These are phyloP conservation scores for Naja naja DNA, from an alignment of 2,113 vertebrate genomes.

Conservation along the genomic window DNA sequence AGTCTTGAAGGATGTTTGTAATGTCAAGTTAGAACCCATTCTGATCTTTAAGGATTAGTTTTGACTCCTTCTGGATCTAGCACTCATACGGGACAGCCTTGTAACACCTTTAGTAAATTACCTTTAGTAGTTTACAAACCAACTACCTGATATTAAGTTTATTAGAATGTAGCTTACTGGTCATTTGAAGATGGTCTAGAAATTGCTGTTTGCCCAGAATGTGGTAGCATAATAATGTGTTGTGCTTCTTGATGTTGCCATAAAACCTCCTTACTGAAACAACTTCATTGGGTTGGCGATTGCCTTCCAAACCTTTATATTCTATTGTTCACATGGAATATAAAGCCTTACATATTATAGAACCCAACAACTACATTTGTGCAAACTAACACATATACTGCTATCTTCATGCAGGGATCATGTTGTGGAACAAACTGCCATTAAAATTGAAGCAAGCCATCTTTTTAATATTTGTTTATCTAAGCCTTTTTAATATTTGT, in stretches of 20 bases:
- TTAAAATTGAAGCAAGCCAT: background rate
- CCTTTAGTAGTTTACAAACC: background rate
- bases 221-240: background rate
- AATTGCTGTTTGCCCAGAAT: background rate
- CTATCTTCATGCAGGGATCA: background rate
- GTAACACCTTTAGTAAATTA: background rate
- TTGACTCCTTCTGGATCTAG: background rate
- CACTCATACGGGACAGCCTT: background rate
- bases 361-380: background rate
- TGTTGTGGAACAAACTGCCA: background rate
- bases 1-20: background rate
- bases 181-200: background rate
- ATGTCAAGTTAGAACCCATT: background rate
- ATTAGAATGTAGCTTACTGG: background rate
- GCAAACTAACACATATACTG: background rate
- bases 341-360: background rate
- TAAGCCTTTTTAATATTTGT: background rate
- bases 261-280: background rate
- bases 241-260: background rate
- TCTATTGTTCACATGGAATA: background rate
- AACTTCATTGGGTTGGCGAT: background rate
- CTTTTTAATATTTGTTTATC: background rate
- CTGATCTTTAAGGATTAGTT: background rate
- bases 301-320: background rate
- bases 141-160: background rate